phyloP scores from a whole-genome alignment of 1,140 invertebrate species.

The Drosophila cardini region DNA sequence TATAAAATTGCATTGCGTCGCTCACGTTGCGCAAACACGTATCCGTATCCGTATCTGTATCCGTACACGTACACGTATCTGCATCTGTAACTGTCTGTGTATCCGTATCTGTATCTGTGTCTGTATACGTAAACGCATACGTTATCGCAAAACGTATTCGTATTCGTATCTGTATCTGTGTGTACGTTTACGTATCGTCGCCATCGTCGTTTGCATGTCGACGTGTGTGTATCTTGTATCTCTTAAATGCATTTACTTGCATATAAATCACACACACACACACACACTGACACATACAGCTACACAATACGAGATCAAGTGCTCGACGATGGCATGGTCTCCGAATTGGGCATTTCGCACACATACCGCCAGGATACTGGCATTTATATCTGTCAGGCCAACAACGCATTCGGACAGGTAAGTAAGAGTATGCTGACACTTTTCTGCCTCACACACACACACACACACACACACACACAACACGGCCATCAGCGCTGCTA shows the following conservation, averaged over 20 bases:
- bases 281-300: constrained; percentile 79
- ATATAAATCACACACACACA: constrained; percentile 72
- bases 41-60: constrained; percentile 45
- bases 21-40: constrained; percentile 81
- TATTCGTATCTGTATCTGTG: constrained; percentile 11
- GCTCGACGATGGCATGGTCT: constrained; percentile 92
- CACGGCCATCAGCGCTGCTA: constrained; percentile 18
- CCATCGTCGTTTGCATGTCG: constrained; percentile 44
- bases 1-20: constrained; percentile 82
- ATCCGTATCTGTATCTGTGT: constrained; percentile 14
- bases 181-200: constrained; percentile 23
- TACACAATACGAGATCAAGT: constrained; percentile 90
- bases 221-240: constrained; percentile 58
- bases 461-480: constrained; percentile 28
- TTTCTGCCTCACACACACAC: constrained; percentile 40
- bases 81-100: constrained; percentile 22
- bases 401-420: constrained; percentile 93
- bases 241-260: constrained; percentile 82
- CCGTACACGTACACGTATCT: constrained; percentile 41
- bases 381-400: constrained; percentile 94
- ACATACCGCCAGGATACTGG: constrained; percentile 95
- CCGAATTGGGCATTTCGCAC: constrained; percentile 92
- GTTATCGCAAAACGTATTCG: constrained; percentile 20
- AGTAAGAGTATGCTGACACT: constrained; percentile 75
- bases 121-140: background rate